Percentiles rank a stretch among this genome's conserved stretches.
Evolutionary conservation across 1,140 invertebrate genomes (phyloP).

Genomic region (Phymorhynchus buccinoides): DNA sequence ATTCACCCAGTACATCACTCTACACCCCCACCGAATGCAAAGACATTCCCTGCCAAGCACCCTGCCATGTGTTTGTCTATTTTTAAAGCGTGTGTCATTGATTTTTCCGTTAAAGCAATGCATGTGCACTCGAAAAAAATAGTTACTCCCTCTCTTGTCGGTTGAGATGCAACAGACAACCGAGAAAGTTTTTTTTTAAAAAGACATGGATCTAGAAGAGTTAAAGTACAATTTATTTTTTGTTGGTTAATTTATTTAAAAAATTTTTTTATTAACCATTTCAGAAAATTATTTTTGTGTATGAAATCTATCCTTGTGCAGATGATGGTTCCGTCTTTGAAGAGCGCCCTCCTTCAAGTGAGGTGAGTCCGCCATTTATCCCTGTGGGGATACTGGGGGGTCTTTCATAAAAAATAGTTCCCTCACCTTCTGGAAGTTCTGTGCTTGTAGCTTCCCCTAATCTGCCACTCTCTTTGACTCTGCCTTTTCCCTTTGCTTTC

Average conservation of each 20-base stretch:
- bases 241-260: not conserved
- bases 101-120: too few relatives aligned
- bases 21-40: too few relatives aligned
- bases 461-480: not conserved
- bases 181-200: too few relatives aligned
- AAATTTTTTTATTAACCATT: not conserved
- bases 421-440: not conserved
- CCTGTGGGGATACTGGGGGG: not conserved
- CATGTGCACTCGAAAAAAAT: too few relatives aligned
- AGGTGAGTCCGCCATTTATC: not conserved
- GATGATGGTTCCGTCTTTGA: constrained; percentile 6
- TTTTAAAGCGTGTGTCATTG: too few relatives aligned
- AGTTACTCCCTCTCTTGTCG: not conserved
- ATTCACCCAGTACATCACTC: too few relatives aligned
- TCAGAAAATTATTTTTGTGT: not conserved
- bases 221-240: not conserved
- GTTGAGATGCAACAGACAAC: too few relatives aligned
- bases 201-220: too few relatives aligned
- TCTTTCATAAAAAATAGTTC: not conserved
- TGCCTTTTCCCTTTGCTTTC: not conserved
- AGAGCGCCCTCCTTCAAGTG: not conserved
- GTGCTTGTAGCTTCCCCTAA: not conserved
- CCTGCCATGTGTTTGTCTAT: too few relatives aligned
- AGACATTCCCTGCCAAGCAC: too few relatives aligned
- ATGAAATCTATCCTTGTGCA: not conserved